Base-by-base conservation (phyloP, 1,140 invertebrate species). In the Drosophila pandora region DNA sequence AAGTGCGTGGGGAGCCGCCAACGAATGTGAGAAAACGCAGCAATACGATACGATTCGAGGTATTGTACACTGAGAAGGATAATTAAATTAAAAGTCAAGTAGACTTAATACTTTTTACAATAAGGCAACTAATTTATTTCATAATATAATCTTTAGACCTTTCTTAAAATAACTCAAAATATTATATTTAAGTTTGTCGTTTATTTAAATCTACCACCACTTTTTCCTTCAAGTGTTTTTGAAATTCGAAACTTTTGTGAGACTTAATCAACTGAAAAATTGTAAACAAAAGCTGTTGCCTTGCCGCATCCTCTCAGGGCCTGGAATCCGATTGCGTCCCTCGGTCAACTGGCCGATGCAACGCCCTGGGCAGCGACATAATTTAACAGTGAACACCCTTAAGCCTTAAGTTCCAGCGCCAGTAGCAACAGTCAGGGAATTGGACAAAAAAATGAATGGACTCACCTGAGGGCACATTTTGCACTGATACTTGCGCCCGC, bases 381-480 rank as follows among this genome's bases (percentile, higher is more conserved):
- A 76, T 70, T 62, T 67, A 69, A 76, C 34, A 28, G 62, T 54
- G 49, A 41, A 75, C 63, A 63, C 75, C 62, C 59, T 58, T 55
- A 58, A 43, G 73, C 69, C 61, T 79, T 58, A 79, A 79, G 70
- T 76, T 70, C 37, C 65, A 49, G 37, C 41, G 56, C 60, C 62
- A 71, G 55, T 47, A 70, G 57, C 68, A 52, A 41, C 67, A 54
- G 39, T 52, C 25, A 12, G 5, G 22, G 23, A 23, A 23, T 22
- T 21, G 21, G 10, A 21, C 21, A 17, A 12, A 45, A 21, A 17
- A 47, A 61, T 45, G 13, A 22, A 37, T 62, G 23, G 34, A 90
- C 90, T 95, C 93, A 99, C 98, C 97, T 98, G 97, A 73, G 98
- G 97, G 93, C 98, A 99, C 97, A 99, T 99, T 93, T 99, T 99